Evolutionary conservation across 1,140 invertebrate species (phyloP), one percentile per base, ranked within the genome.

Genomic region (Cyclargus thomasi): DNA sequence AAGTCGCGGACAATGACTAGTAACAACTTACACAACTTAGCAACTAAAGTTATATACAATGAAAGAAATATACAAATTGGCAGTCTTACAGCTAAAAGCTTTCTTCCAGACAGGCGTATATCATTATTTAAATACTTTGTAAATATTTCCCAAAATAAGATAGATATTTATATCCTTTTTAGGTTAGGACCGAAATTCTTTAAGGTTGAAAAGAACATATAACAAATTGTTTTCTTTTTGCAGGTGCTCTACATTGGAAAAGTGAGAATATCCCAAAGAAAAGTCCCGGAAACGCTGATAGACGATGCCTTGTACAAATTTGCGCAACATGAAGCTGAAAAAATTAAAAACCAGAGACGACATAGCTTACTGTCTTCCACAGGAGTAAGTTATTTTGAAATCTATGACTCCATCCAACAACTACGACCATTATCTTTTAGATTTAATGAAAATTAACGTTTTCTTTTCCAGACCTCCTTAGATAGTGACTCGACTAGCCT

Each of bases 291-390:
- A 74, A 93, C 94, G 0, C 95, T 98, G 73, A 97, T 98, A 69
- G 97, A 99, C 81, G 97, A 98, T 79, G 95, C 97, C 11, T 88
- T 98, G 36, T 92, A 94, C 64, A 97, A 96, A 84, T 97, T 99
- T 79, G 93, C 94, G 62, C 92, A 93, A 14, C 94, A 96, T 80
- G 96, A 97, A 77, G 91, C 94, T 3, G 95, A 96, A 66, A 94
- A 95, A 67, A 86, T 92, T 16, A 91, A 92, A 75, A 92, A 92
- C 2, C 87, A 91, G 6, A 75, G 90, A 5, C 80, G 90, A 17
- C 86, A 91, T 64, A 91, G 89, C 67, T 69, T 91, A 2, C 67
- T 91, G 20, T 89, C 88, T 69, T 90, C 85, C 16, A 82, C 85
- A 69, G 82, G 79, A 67, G 90, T 91, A 75, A 76, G 78, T 77